These are phyloP conservation scores for Vanessa atalanta DNA, from an alignment of 1,140 invertebrate species.

Conservation along the genomic window DNA sequence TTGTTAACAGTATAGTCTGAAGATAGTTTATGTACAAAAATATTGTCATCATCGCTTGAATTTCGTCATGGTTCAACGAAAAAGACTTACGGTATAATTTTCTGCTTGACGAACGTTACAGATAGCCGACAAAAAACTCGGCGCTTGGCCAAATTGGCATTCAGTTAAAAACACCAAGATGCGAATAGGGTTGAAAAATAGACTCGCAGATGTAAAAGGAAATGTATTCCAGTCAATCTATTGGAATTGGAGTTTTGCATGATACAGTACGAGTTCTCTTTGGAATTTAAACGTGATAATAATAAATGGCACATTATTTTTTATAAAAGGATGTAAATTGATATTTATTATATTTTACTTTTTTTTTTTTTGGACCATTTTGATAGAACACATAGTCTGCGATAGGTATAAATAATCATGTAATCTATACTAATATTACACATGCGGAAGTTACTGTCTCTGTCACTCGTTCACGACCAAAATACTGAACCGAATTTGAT, in stretches of 20 bases:
- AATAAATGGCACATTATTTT: not conserved
- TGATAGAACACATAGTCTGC: too few species aligned
- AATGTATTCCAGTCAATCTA: not conserved
- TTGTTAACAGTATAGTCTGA: too few species aligned
- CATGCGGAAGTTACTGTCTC: too few species aligned
- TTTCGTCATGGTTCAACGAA: not conserved
- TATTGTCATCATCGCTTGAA: not conserved
- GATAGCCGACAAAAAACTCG: constrained; percentile 20
- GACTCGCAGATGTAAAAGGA: constrained; percentile 7
- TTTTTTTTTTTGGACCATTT: too few species aligned
- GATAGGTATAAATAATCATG: too few species aligned
- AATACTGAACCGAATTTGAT: too few species aligned
- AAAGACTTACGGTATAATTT: constrained; percentile 1
- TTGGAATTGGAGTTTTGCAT: not conserved
- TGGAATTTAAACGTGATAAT: not conserved
- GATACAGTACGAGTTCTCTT: not conserved
- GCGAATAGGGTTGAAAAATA: constrained; percentile 18
- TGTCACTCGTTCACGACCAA: too few species aligned
- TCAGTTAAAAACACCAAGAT: constrained; percentile 19
- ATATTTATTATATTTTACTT: too few species aligned
- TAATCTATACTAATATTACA: too few species aligned
- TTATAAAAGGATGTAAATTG: not conserved
- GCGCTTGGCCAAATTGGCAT: constrained; percentile 21
- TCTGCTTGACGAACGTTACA: constrained; percentile 1
- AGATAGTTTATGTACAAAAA: not conserved